Conservation (phyloP, 2,113 vertebrate species). For the Melanocharis versteri region DNA sequence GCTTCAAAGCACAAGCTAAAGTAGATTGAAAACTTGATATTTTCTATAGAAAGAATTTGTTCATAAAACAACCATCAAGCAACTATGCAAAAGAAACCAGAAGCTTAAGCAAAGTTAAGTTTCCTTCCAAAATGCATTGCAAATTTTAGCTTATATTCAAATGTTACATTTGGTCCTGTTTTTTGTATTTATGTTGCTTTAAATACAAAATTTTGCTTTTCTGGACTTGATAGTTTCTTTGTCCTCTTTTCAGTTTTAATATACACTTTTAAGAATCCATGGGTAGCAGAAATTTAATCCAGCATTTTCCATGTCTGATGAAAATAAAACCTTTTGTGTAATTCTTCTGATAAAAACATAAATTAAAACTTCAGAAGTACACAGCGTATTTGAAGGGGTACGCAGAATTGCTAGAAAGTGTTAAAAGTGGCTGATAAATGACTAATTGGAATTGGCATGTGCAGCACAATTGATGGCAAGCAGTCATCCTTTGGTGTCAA, state of each 20-base stretch:
- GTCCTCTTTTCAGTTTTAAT: neutral
- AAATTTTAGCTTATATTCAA: neutral
- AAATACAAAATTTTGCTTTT: neutral
- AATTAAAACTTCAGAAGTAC: neutral
- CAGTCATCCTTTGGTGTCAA: slow-evolving; percentile 26
- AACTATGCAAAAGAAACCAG: neutral
- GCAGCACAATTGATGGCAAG: slow-evolving; percentile 2
- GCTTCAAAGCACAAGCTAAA: neutral
- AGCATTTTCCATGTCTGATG: neutral
- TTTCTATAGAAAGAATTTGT: neutral
- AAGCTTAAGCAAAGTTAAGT: neutral
- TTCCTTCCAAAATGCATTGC: neutral
- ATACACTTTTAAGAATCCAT: neutral
- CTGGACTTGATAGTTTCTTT: neutral
- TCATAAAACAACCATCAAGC: neutral
- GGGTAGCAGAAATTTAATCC: neutral
- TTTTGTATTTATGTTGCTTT: neutral
- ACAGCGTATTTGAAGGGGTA: neutral
- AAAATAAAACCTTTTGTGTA: neutral
- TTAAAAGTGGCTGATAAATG: slow-evolving; percentile 28
- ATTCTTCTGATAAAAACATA: neutral
- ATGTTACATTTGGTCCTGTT: neutral
- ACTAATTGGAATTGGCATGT: slow-evolving; percentile 65
- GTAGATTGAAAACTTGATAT: neutral
- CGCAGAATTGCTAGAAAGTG: neutral